Conservation (phyloP, 2,797 vertebrate species). For the Eulemur mongoz region DNA sequence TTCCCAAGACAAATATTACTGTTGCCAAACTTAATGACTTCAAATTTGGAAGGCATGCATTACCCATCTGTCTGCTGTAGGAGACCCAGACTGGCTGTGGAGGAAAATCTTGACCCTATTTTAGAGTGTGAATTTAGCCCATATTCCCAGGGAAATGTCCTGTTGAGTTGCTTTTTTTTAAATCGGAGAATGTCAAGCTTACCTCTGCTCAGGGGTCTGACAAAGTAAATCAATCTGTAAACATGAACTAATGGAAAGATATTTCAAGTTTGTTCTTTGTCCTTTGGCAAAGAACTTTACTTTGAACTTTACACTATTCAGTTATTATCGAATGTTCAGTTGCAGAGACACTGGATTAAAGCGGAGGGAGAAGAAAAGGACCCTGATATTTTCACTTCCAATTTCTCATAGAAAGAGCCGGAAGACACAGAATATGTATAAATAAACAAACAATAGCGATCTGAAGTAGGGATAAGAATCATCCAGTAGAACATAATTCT, state of each 20-base stretch:
- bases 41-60: background rate
- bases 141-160: background rate
- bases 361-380: background rate
- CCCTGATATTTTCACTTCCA: background rate
- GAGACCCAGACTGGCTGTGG: background rate
- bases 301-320: background rate
- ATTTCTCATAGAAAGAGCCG: background rate
- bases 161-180: background rate
- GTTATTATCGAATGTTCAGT: background rate
- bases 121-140: background rate
- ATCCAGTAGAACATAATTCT: background rate
- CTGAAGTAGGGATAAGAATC: background rate
- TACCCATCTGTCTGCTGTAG: background rate
- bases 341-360: background rate
- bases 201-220: background rate
- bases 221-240: background rate
- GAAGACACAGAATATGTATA: background rate
- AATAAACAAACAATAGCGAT: background rate
- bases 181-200: background rate
- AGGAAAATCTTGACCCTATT: background rate
- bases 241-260: background rate
- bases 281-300: background rate
- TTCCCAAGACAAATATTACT: background rate
- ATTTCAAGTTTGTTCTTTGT: background rate
- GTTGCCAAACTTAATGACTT: background rate